These are phyloP conservation scores for Drosophila pandora DNA, from an alignment of 1,140 invertebrate genomes.

Conservation along the genomic window DNA sequence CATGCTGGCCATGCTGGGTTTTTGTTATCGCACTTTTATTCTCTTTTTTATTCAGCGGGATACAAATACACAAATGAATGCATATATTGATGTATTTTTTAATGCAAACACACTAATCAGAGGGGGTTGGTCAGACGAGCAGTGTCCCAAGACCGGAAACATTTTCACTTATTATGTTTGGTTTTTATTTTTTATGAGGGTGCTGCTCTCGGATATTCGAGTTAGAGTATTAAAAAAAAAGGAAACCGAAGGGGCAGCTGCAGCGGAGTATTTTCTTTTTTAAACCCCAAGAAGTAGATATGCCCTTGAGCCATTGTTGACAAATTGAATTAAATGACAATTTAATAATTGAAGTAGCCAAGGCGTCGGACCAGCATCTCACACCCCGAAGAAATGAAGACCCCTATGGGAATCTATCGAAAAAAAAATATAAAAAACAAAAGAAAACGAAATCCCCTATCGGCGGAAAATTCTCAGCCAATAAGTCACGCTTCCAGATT, in stretches of 20 bases:
- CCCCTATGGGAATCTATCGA: conserved; percentile 48
- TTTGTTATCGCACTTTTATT: conserved; percentile 62
- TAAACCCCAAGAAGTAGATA: conserved; percentile 36
- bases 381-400: conserved; percentile 23
- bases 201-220: conserved; percentile 32
- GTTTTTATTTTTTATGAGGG: conserved; percentile 67
- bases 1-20: conserved; percentile 65
- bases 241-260: conserved; percentile 24
- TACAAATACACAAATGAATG: conserved; percentile 10
- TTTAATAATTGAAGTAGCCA: conserved; percentile 59
- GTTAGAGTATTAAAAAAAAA: conserved; percentile 22
- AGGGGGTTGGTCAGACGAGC: conserved; percentile 44
- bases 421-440: conserved; percentile 28
- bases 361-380: conserved; percentile 68
- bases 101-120: conserved; percentile 77
- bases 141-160: conserved; percentile 63
- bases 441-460: conserved; percentile 43
- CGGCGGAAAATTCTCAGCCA: conserved; percentile 57
- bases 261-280: conserved; percentile 18
- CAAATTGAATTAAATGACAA: conserved; percentile 74
- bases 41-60: conserved; percentile 30
- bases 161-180: conserved; percentile 39
- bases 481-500: conserved; percentile 47
- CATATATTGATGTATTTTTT: conserved; percentile 50
- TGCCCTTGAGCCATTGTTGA: conserved; percentile 56